A percentile compares a stretch with the other conserved stretches of the same genome.
phyloP scores from a whole-genome alignment of 2,113 vertebrate species.

The Seriola rivoliana region DNA sequence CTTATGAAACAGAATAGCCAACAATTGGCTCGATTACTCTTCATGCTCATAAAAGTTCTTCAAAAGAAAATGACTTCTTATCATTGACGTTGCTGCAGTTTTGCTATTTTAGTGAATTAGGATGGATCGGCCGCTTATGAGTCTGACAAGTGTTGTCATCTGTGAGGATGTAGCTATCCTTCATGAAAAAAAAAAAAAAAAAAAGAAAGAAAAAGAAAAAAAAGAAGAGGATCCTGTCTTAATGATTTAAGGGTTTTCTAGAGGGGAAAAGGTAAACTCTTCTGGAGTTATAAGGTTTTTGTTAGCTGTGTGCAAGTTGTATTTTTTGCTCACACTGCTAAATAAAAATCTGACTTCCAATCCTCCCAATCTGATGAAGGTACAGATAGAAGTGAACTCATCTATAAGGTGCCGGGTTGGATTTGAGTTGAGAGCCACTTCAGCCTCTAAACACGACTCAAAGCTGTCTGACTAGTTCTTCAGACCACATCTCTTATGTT shows the following conservation, averaged over 20 bases:
- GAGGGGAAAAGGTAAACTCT: conserved; percentile 54
- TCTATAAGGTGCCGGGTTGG: conserved; percentile 8
- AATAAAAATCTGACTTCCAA: conserved; percentile 61
- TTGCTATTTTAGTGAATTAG: conserved; percentile 71
- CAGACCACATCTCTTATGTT: conserved; percentile 27
- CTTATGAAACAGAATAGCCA: conserved; percentile 74
- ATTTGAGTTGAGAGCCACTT: background rate
- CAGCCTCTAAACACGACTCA: background rate
- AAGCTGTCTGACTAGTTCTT: background rate
- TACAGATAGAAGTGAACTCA: conserved; percentile 6
- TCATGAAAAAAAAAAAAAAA: conserved; percentile 32
- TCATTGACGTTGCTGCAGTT: conserved; percentile 52
- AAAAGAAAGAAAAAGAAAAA: background rate
- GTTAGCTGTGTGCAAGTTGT: conserved; percentile 38
- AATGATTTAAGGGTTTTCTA: conserved; percentile 47
- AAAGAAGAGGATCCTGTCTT: background rate
- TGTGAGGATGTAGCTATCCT: conserved; percentile 46
- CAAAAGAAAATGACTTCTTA: conserved; percentile 80
- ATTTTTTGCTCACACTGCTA: conserved; percentile 48
- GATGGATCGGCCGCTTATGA: conserved; percentile 41
- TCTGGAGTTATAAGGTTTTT: conserved; percentile 35
- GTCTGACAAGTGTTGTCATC: conserved; percentile 61
- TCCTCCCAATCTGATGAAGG: conserved; percentile 52
- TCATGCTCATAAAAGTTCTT: conserved; percentile 79
- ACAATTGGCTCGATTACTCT: conserved; percentile 77